These are phyloP conservation scores for Rambutsinella grinnellia DNA, from an alignment of 2,888 invertebrate species.

Conservation along the genomic window DNA sequence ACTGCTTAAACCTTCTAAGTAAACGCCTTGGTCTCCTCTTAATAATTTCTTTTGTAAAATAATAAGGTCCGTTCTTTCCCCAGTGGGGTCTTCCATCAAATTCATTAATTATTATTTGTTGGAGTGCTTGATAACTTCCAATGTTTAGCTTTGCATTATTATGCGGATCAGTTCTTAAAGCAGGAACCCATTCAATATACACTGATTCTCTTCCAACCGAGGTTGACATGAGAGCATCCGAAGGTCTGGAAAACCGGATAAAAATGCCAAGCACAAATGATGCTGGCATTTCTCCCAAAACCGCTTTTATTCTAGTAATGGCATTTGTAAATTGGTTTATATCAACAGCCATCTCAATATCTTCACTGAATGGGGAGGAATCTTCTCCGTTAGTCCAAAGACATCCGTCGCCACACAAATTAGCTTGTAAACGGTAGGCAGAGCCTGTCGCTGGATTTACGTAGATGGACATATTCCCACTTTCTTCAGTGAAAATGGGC, in stretches of 20 bases:
- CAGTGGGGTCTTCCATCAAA: constrained; percentile 52
- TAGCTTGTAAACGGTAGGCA: constrained; percentile 41
- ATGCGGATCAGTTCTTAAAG: constrained; percentile 46
- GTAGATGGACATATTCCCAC: constrained; percentile 17
- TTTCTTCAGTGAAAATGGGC: constrained; percentile 47
- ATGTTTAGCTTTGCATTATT: constrained; percentile 23
- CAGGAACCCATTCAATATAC: constrained; percentile 41
- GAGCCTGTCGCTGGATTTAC: constrained; percentile 55
- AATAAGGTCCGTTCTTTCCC: constrained; percentile 54
- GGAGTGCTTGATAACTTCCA: constrained; percentile 50
- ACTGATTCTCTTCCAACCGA: constrained; percentile 29
- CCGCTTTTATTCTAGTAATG: constrained; percentile 38
- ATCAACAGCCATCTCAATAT: constrained; percentile 55
- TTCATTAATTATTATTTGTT: constrained; percentile 46
- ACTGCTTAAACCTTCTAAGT: constrained; percentile 13
- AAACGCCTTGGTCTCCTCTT: constrained; percentile 2
- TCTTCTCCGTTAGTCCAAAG: constrained; percentile 54
- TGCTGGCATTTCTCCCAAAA: constrained; percentile 47
- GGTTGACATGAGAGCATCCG: constrained; percentile 44
- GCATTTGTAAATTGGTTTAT: constrained; percentile 42
- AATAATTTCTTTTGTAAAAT: constrained; percentile 32
- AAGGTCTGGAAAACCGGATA: constrained; percentile 41
- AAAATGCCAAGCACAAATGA: constrained; percentile 57
- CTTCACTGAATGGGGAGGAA: constrained; percentile 40
- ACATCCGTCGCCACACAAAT: constrained; percentile 49